Conservation (phyloP, 1,140 invertebrate species). For the Sarcophaga bullata region DNA sequence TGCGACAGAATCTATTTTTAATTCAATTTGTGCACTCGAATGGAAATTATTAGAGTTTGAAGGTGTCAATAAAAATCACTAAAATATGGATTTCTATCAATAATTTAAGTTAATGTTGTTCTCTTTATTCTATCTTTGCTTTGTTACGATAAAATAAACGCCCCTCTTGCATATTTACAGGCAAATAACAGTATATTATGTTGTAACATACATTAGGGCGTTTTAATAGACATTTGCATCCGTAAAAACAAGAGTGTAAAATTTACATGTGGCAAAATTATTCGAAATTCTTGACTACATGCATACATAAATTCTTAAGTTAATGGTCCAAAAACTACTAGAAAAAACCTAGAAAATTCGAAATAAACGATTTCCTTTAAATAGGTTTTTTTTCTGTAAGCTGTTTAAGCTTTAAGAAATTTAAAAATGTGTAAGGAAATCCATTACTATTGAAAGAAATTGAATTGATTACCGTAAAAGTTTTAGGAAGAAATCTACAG, state of each 20-base stretch:
- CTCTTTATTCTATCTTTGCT: background rate
- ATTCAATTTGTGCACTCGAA: slow-evolving; percentile 28
- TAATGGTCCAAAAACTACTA: slow-evolving; percentile 64
- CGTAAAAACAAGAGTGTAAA: slow-evolving; percentile 2
- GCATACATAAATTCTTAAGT: slow-evolving; percentile 60
- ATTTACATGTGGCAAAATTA: background rate
- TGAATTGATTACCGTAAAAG: too few relatives aligned
- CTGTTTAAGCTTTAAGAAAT: too few relatives aligned
- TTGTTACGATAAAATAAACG: background rate
- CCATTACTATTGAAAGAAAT: too few relatives aligned
- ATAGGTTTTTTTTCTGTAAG: background rate
- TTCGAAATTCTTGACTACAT: slow-evolving; percentile 29
- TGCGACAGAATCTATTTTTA: slow-evolving; percentile 15
- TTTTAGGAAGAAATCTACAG: too few relatives aligned
- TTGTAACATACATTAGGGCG: slow-evolving; percentile 15
- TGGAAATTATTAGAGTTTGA: slow-evolving; percentile 34
- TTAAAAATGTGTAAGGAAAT: too few relatives aligned
- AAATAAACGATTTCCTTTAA: slow-evolving; percentile 29
- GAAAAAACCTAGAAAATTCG: slow-evolving; percentile 37
- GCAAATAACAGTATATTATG: background rate
- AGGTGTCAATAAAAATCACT: slow-evolving; percentile 38
- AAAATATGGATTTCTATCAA: background rate
- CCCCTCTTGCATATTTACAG: background rate
- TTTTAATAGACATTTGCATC: slow-evolving; percentile 34
- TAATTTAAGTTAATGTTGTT: background rate